Base-by-base conservation (phyloP, 2,888 invertebrate species). In the Plagiodera versicolora region DNA sequence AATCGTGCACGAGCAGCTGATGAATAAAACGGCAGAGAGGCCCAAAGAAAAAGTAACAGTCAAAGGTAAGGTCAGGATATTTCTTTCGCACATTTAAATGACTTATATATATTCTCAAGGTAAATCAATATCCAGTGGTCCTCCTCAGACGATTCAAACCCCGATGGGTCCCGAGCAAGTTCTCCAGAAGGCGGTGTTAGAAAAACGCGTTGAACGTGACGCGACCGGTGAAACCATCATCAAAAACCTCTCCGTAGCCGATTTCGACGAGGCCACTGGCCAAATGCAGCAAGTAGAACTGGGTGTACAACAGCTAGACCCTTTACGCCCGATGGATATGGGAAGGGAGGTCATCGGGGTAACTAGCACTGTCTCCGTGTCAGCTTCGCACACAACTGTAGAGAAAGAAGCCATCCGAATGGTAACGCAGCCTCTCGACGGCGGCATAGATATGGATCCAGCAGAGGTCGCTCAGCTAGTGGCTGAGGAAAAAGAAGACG, bases 401-500 rank as follows among this genome's bases (percentile, higher is more conserved):
- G 16, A 57, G 6, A 59, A 58, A 52, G 57, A 63, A 35, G 58
- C 49, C 46, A 17, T 56, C 18, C 39, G 60, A 18, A 24, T 58
- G 14, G 1, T 62, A 5, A 51, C 64, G 1, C 46, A 61, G 39
- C 54, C 63, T 9, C 54, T 54, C 14, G 46, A 53, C 19, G 44
- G 30, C 18, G 58, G 58, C 2, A 19, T 67, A 11, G 54, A 58
- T 17, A 61, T 76, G 55, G 70, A 71, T 51, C 72, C 75, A 0
- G 65, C 55, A 3, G 70, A 75, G 60, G 64, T 79, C n/a, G 70
- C 73, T 10, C 56, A 72, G 55, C 49, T 80, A 59, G 72, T 80
- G 3, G 71, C 70, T 14, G 77, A 78, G 67, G 80, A 80, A 66
- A 74, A 65, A 10, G 74, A 74, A 60, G 78, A 79, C 48, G 73